Evolutionary conservation across 1,140 invertebrate genomes (phyloP).

Genomic region (Hylaeus volcanicus): DNA sequence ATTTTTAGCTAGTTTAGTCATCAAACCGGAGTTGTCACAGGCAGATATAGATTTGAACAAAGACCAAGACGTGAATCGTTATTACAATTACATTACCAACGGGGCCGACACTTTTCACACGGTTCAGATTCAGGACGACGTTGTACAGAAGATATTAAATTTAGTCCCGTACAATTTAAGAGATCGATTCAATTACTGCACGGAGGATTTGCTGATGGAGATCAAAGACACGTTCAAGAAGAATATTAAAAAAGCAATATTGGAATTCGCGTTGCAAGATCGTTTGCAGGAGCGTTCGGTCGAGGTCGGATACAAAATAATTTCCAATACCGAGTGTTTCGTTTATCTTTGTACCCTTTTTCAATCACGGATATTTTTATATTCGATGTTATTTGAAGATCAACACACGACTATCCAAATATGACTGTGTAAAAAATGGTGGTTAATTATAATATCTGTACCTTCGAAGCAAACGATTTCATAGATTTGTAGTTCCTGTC

Average conservation of each 20-base stretch:
- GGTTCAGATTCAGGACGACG: constrained; percentile 86
- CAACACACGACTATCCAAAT: too few species aligned
- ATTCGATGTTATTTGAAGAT: too few species aligned
- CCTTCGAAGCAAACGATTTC: too few species aligned
- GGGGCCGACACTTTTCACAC: constrained; percentile 94
- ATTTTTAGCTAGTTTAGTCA: constrained; percentile 88
- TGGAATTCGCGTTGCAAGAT: constrained; percentile 92
- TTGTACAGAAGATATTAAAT: constrained; percentile 80
- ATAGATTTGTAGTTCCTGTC: too few species aligned
- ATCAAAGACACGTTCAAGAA: constrained; percentile 90
- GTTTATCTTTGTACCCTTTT: too few species aligned
- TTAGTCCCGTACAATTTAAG: constrained; percentile 80
- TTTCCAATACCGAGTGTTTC: background rate
- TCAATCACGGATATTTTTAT: too few species aligned
- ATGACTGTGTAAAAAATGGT: too few species aligned
- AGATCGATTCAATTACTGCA: constrained; percentile 82
- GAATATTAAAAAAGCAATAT: constrained; percentile 92
- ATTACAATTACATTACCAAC: constrained; percentile 94
- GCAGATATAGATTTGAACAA: constrained; percentile 65
- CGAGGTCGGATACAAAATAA: constrained; percentile 9
- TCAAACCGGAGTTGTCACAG: constrained; percentile 76
- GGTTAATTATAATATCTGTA: too few species aligned
- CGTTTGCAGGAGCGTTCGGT: constrained; percentile 69
- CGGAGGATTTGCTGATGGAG: constrained; percentile 83
- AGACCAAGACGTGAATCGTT: constrained; percentile 87